Evolutionary conservation across 2,113 vertebrate species (phyloP).

Genomic region (Leptocoma aspasia): DNA sequence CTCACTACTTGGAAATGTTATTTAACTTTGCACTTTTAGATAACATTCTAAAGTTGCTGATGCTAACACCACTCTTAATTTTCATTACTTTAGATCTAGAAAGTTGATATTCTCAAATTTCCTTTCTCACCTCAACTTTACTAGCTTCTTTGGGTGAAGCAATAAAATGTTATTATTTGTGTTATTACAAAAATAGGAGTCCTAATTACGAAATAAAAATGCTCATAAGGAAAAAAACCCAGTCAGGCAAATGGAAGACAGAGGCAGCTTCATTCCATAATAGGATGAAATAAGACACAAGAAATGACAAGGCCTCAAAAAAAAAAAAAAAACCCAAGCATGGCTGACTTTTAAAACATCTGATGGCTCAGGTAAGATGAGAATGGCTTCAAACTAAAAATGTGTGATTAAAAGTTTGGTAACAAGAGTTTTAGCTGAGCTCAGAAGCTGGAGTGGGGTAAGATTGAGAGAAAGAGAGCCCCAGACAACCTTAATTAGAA

Average conservation of each 20-base stretch:
- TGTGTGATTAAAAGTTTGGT: background rate
- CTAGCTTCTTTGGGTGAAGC: background rate
- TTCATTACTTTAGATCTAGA: background rate
- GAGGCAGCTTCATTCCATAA: background rate
- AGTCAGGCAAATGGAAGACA: background rate
- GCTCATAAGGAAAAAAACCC: background rate
- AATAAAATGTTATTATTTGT: background rate
- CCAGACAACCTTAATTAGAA: background rate
- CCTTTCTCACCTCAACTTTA: background rate
- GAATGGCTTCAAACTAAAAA: background rate
- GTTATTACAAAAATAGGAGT: background rate
- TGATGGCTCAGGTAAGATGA: background rate
- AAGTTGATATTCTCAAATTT: background rate
- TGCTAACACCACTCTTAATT: background rate
- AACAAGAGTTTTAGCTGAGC: background rate
- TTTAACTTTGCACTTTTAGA: background rate
- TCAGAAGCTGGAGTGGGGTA: background rate
- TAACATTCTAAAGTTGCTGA: background rate
- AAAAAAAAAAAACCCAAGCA: background rate
- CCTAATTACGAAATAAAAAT: background rate
- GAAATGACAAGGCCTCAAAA: background rate
- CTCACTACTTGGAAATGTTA: background rate
- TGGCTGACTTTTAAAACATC: background rate
- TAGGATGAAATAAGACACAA: background rate
- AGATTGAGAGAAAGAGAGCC: background rate